Conservation (phyloP, 2,797 vertebrate genomes). For the Eidolon dupreanum region DNA sequence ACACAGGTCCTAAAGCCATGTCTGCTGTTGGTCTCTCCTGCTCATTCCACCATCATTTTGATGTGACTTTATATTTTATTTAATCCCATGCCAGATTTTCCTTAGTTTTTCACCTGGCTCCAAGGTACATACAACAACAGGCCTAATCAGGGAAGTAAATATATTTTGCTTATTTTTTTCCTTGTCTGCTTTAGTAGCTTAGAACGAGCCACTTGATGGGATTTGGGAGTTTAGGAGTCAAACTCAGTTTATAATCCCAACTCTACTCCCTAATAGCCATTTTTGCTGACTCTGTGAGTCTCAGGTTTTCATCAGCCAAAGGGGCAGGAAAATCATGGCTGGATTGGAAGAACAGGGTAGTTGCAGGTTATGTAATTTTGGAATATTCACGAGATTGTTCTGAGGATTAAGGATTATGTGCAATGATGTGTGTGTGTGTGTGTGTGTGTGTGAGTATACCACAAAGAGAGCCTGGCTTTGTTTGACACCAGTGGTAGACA, state of each 20-base stretch:
- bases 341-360: not conserved
- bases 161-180: not conserved
- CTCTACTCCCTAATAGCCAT: not conserved
- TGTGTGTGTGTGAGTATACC: too few relatives aligned
- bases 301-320: not conserved
- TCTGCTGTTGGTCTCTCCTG: not conserved
- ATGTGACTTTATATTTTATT: not conserved
- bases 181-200: not conserved
- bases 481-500: not conserved
- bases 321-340: not conserved
- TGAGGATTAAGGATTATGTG: not conserved
- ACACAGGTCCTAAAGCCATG: not conserved
- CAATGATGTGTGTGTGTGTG: too few relatives aligned
- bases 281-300: not conserved
- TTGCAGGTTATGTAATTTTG: not conserved
- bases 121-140: not conserved
- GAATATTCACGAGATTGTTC: not conserved
- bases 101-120: not conserved
- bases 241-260: not conserved
- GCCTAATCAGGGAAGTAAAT: not conserved
- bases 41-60: not conserved
- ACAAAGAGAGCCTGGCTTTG: not conserved
- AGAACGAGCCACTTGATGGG: not conserved
- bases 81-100: not conserved
- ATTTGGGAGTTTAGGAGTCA: not conserved